Evolutionary conservation across 2,113 vertebrate genomes (phyloP).

Genomic region (Mormoops blainvillei): DNA sequence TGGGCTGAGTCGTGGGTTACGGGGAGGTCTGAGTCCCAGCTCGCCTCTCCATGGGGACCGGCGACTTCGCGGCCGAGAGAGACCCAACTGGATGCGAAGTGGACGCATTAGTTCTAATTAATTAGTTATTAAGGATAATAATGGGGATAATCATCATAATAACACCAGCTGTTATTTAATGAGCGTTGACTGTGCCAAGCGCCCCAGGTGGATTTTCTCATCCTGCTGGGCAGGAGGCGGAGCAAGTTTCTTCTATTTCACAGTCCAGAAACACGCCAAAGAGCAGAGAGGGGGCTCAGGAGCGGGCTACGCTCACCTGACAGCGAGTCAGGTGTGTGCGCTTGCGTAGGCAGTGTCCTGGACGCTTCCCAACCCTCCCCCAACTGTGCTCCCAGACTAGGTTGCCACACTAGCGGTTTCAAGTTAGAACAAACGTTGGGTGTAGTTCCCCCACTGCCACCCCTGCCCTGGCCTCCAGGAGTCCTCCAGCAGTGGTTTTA

Average conservation of each 20-base stretch:
- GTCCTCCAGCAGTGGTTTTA: no score
- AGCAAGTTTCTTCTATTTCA: not conserved
- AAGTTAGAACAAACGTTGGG: not conserved
- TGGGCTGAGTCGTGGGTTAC: not conserved
- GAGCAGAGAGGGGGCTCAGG: not conserved
- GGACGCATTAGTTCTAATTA: conserved; percentile 38
- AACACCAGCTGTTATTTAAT: conserved; percentile 9
- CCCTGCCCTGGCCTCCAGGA: not conserved
- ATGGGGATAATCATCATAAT: not conserved
- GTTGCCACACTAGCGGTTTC: not conserved
- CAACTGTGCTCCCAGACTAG: not conserved
- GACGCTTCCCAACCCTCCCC: not conserved
- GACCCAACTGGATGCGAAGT: not conserved
- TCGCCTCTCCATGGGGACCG: not conserved
- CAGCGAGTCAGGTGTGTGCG: not conserved
- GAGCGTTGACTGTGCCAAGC: not conserved
- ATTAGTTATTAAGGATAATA: conserved; percentile 34
- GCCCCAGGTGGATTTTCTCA: conserved; percentile 32
- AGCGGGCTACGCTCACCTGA: not conserved
- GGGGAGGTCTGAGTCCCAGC: not conserved
- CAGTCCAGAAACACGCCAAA: no score
- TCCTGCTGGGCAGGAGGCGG: not conserved
- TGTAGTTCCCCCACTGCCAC: no score
- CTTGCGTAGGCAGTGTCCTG: not conserved
- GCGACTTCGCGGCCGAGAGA: not conserved